phyloP scores from a whole-genome alignment of 2,888 invertebrate species.

The Glaucopsyche alexis region DNA sequence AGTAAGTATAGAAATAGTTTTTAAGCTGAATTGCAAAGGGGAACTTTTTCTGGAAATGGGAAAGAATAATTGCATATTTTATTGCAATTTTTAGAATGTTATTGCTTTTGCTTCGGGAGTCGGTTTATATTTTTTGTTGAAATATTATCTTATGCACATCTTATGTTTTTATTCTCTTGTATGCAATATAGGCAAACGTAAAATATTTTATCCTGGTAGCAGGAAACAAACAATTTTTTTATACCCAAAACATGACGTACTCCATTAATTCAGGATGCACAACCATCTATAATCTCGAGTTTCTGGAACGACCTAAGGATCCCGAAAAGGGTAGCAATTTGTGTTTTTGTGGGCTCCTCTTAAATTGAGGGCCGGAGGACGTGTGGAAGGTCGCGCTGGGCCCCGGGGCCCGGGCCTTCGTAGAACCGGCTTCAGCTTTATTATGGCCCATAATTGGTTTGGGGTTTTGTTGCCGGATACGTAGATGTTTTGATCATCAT shows the following conservation, averaged over 20 bases:
- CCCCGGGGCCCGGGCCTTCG: conserved; percentile 24
- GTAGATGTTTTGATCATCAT: conserved; percentile 1
- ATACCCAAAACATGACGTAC: neutral
- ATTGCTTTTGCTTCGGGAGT: too few relatives aligned
- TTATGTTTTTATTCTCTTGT: too few relatives aligned
- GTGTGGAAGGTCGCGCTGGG: conserved; percentile 38
- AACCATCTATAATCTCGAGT: conserved; percentile 8
- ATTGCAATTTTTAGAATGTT: too few relatives aligned
- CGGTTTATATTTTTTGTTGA: too few relatives aligned
- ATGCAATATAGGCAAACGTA: too few relatives aligned
- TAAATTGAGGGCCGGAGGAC: conserved; percentile 47
- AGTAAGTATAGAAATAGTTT: too few relatives aligned
- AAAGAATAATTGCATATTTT: too few relatives aligned
- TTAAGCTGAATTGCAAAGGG: too few relatives aligned
- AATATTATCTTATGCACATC: too few relatives aligned
- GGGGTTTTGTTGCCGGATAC: conserved; percentile 18
- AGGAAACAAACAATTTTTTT: neutral
- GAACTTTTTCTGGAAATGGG: too few relatives aligned
- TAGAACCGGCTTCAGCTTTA: conserved; percentile 29
- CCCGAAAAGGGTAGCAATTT: conserved; percentile 53
- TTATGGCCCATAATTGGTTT: conserved; percentile 24
- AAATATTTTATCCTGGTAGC: too few relatives aligned
- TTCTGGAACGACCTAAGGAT: conserved; percentile 31
- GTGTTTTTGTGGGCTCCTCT: conserved; percentile 59
- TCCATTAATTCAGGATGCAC: conserved; percentile 9